phyloP scores from a whole-genome alignment of 1,140 invertebrate genomes.

The Drosophila mayri region DNA sequence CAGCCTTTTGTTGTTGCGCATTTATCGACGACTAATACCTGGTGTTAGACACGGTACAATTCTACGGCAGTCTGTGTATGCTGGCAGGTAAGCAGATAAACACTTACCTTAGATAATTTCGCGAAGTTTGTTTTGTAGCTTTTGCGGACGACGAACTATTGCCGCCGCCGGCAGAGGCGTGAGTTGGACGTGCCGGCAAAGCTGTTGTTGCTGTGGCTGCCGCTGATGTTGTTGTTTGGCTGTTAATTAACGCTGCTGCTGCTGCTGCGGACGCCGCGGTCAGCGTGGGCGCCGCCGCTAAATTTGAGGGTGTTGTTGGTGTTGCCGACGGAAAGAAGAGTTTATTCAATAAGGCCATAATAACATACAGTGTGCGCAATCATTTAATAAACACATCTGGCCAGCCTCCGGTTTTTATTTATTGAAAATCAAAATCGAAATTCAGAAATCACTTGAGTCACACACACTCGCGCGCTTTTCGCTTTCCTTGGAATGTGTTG shows the following conservation, averaged over 20 bases:
- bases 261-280: conserved; percentile 41
- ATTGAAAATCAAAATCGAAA: conserved; percentile 56
- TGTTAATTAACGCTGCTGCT: conserved; percentile 40
- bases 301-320: conserved; percentile 48
- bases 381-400: conserved; percentile 83
- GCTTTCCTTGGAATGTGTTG: conserved; percentile 56
- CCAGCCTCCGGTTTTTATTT: conserved; percentile 49
- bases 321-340: conserved; percentile 83
- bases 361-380: conserved; percentile 74
- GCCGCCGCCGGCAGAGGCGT: conserved; percentile 55
- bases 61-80: conserved; percentile 4
- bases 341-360: conserved; percentile 85
- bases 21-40: conserved; percentile 46
- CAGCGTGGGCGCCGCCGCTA: conserved; percentile 52
- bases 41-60: conserved; percentile 37
- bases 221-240: conserved; percentile 28
- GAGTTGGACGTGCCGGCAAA: conserved; percentile 70
- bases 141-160: conserved; percentile 79
- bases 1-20: conserved; percentile 31
- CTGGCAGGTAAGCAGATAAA: conserved; percentile 35
- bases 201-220: conserved; percentile 56
- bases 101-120: conserved; percentile 85
- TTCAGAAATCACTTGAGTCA: conserved; percentile 39
- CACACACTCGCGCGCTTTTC: conserved; percentile 35
- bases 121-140: conserved; percentile 79